Percentiles rank a stretch among this genome's conserved stretches.
These are phyloP conservation scores for Lamproptera curius DNA, from an alignment of 2,888 invertebrate genomes.

Conservation along the genomic window DNA sequence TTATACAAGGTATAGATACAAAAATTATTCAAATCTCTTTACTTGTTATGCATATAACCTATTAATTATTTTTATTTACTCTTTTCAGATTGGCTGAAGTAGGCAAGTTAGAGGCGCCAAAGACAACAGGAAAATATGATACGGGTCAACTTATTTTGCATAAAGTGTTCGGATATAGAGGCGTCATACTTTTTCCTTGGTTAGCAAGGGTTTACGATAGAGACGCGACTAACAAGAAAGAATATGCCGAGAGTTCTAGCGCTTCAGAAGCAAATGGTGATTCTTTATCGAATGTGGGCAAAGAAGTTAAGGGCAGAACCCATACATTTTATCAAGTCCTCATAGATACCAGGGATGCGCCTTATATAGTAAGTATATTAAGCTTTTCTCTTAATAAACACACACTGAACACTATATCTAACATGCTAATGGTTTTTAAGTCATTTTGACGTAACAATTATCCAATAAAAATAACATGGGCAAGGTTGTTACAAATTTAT, in stretches of 20 bases:
- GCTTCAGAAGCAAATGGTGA: conserved; percentile 48
- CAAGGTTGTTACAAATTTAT: no score
- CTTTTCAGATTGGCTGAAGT: conserved; percentile 92
- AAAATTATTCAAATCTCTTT: conserved; percentile 19
- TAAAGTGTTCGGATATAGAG: conserved; percentile 97
- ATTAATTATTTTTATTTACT: conserved; percentile 25
- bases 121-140: conserved; percentile 93
- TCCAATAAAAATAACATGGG: no score
- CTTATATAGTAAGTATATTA: conserved; percentile 89
- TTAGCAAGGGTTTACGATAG: conserved; percentile 96
- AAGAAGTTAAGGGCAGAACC: conserved; percentile 93
- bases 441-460: no score
- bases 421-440: neutral
- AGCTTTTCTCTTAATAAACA: no score
- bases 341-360: conserved; percentile 97
- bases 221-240: conserved; percentile 86
- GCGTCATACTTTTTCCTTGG: conserved; percentile 98
- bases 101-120: conserved; percentile 92
- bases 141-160: conserved; percentile 98
- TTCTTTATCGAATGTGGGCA: conserved; percentile 79
- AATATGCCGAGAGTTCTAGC: conserved; percentile 55
- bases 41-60: conserved; percentile 59
- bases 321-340: conserved; percentile 98
- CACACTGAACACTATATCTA: neutral
- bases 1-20: conserved; percentile 58